Percentiles rank a stretch among this genome's conserved stretches.
These are phyloP conservation scores for Eupithecia inturbata DNA, from an alignment of 2,888 invertebrate species.

Conservation along the genomic window DNA sequence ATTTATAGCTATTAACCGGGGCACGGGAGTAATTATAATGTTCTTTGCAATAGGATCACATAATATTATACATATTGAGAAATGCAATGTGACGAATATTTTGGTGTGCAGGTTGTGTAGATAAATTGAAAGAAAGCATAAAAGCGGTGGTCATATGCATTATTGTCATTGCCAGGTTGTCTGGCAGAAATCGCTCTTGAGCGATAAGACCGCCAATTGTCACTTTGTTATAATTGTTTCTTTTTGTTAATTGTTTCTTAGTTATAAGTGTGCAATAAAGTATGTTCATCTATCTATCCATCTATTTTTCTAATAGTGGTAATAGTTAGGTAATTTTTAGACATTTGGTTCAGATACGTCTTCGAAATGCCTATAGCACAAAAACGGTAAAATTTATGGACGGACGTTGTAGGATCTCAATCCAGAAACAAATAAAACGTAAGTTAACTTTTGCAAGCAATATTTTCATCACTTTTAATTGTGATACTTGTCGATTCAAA, in stretches of 20 bases:
- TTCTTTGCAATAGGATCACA: constrained; percentile 25
- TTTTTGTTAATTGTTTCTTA: no score
- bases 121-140: background rate
- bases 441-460: constrained; percentile 42
- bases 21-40: constrained; percentile 21
- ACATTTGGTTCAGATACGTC: background rate
- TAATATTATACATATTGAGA: constrained; percentile 13
- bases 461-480: constrained; percentile 58
- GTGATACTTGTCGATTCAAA: constrained; percentile 49
- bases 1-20: constrained; percentile 72
- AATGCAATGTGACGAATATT: background rate
- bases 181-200: no score
- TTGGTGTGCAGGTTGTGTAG: background rate
- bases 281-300: no score
- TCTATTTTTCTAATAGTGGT: no score
- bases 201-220: no score
- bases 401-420: background rate
- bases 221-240: no score
- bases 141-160: background rate
- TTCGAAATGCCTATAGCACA: background rate
- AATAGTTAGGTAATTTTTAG: no score
- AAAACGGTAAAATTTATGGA: background rate
- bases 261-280: no score
- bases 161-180: no score
- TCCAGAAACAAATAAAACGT: background rate